Evolutionary conservation across 2,888 invertebrate species (phyloP).

Genomic region (Hydrotaea diabolus): DNA sequence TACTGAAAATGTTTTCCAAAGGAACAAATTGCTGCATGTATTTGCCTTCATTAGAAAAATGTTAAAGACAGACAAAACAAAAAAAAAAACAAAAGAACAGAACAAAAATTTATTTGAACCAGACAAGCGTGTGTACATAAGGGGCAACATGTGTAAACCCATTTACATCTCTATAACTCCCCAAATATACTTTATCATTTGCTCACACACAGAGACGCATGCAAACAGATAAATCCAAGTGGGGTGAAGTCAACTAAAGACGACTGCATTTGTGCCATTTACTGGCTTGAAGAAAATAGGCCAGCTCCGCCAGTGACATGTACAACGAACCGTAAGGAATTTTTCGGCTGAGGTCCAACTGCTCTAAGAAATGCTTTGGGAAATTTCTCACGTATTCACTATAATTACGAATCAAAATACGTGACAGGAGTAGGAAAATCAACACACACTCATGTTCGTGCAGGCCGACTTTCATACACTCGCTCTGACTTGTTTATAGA

Average conservation of each 20-base stretch:
- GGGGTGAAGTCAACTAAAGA: not conserved
- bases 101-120: not conserved
- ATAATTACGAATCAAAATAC: slow-evolving; percentile 68
- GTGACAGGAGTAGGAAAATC: slow-evolving; percentile 60
- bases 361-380: slow-evolving; percentile 57
- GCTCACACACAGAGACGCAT: not conserved
- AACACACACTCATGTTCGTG: not conserved
- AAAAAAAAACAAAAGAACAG: not conserved
- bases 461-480: not conserved
- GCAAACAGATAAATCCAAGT: not conserved
- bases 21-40: not conserved
- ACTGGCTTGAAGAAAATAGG: slow-evolving; percentile 36
- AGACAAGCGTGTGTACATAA: not conserved
- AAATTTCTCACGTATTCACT: slow-evolving; percentile 64
- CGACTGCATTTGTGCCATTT: slow-evolving; percentile 27
- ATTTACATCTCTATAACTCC: slow-evolving; percentile 3
- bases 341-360: slow-evolving; percentile 34
- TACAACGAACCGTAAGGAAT: not conserved
- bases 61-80: not conserved
- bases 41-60: slow-evolving; percentile 25
- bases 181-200: not conserved
- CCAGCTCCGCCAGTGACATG: slow-evolving; percentile 3
- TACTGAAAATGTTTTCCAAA: not conserved
- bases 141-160: slow-evolving; percentile 26
- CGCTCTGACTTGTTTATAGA: slow-evolving; percentile 17